phyloP scores from a whole-genome alignment of 2,888 invertebrate species.

The Microctonus brassicae region DNA sequence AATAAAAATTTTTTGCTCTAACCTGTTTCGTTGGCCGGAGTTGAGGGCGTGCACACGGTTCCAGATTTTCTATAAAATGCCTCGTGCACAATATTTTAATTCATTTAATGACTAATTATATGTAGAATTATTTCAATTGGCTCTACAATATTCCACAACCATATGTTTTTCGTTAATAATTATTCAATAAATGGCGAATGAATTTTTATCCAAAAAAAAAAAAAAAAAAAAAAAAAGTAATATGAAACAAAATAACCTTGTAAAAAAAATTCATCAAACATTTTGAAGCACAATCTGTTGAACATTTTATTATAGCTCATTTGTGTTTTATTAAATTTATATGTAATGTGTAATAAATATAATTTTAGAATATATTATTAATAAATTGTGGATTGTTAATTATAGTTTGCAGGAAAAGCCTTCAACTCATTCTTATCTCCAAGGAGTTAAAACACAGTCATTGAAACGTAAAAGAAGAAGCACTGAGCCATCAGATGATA shows the following conservation, averaged over 20 bases:
- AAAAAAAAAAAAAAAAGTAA: too few species aligned
- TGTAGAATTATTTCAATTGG: neutral
- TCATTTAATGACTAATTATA: neutral
- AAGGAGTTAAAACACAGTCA: slow-evolving; percentile 58
- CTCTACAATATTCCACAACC: neutral
- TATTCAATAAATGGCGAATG: neutral
- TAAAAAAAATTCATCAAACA: neutral
- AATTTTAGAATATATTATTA: too few species aligned
- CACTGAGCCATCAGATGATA: slow-evolving; percentile 64
- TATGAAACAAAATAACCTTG: neutral
- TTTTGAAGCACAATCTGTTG: neutral
- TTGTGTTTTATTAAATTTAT: neutral
- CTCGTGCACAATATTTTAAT: slow-evolving; percentile 9
- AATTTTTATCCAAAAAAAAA: neutral
- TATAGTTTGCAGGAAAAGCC: slow-evolving; percentile 64
- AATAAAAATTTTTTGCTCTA: slow-evolving; percentile 42
- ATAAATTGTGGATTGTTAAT: neutral
- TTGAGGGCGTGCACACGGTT: slow-evolving; percentile 35
- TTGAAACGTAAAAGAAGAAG: slow-evolving; percentile 63
- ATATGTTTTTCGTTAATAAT: neutral
- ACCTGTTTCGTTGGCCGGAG: slow-evolving; percentile 43
- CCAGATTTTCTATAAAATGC: slow-evolving; percentile 11
- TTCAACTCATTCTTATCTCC: slow-evolving; percentile 55
- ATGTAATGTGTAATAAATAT: too few species aligned
- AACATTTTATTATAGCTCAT: neutral